Conservation (phyloP, 2,113 vertebrate species). For the Xyliphius kryptos region DNA sequence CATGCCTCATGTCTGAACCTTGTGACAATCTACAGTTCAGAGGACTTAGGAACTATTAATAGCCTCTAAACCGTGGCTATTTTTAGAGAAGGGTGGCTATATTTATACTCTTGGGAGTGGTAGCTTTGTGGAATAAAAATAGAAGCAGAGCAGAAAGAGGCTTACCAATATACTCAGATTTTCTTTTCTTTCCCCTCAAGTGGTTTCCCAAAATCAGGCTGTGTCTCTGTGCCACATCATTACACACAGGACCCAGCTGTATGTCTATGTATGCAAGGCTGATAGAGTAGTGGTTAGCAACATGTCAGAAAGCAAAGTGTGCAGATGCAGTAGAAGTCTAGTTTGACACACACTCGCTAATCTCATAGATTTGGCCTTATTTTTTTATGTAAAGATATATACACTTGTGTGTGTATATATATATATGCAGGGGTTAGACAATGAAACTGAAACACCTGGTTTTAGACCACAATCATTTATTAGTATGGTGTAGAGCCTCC, state of each 20-base stretch:
- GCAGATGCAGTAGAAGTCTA: slow-evolving; percentile 19
- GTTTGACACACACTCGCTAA: slow-evolving; percentile 24
- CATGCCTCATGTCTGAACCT: too few relatives aligned
- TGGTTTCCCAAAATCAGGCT: slow-evolving; percentile 25
- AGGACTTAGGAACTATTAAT: slow-evolving; percentile 35
- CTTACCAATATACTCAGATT: slow-evolving; percentile 6
- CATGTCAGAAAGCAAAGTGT: slow-evolving; percentile 7
- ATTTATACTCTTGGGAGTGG: slow-evolving; percentile 38
- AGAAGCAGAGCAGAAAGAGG: slow-evolving; percentile 17
- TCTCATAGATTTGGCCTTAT: slow-evolving; percentile 20
- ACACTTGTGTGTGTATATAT: too few relatives aligned
- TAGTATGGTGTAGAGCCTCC: too few relatives aligned
- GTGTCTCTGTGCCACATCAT: slow-evolving; percentile 3
- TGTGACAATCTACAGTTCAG: slow-evolving; percentile 21
- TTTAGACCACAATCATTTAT: too few relatives aligned
- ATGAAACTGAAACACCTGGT: too few relatives aligned
- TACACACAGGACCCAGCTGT: not conserved
- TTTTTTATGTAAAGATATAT: slow-evolving; percentile 24
- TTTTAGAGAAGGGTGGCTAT: slow-evolving; percentile 35
- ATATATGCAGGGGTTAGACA: too few relatives aligned
- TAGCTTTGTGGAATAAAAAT: slow-evolving; percentile 32
- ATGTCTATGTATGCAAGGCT: not conserved
- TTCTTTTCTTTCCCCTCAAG: slow-evolving; percentile 28
- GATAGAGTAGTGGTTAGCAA: slow-evolving; percentile 9
- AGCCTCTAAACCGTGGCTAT: slow-evolving; percentile 25